phyloP scores from a whole-genome alignment of 2,888 invertebrate genomes.

The Luperina testacea region DNA sequence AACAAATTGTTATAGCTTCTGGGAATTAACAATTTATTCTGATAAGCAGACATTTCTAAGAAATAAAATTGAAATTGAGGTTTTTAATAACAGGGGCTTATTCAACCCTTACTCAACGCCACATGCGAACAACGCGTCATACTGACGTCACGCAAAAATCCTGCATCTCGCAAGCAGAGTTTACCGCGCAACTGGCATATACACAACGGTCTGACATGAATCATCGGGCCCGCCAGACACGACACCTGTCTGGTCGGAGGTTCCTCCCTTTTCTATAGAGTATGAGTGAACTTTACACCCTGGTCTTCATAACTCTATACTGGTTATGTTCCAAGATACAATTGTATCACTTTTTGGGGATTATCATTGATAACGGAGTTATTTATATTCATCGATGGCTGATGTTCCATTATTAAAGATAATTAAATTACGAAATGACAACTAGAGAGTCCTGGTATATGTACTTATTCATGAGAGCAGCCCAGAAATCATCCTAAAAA shows the following conservation, averaged over 20 bases:
- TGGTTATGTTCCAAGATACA: neutral
- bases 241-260: too few relatives aligned
- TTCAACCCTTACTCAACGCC: neutral
- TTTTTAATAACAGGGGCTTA: neutral
- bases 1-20: neutral
- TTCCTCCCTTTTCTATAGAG: too few relatives aligned
- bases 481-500: slow-evolving; percentile 6
- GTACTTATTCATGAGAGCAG: slow-evolving; percentile 1
- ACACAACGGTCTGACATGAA: too few relatives aligned
- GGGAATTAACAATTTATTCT: neutral
- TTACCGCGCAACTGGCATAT: too few relatives aligned
- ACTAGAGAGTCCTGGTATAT: neutral
- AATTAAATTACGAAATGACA: neutral
- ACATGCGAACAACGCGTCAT: too few relatives aligned
- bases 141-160: too few relatives aligned
- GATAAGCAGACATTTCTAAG: neutral
- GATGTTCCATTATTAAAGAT: neutral
- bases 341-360: neutral
- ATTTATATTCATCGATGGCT: neutral
- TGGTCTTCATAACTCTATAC: too few relatives aligned
- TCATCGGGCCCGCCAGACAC: too few relatives aligned
- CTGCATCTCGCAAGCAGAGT: too few relatives aligned
- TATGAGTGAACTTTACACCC: too few relatives aligned
- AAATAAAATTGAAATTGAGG: slow-evolving; percentile 1
- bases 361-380: neutral